Evolutionary conservation across 92 coral and sea anemone species (phyloP).

Genomic region (Porites divaricata): DNA sequence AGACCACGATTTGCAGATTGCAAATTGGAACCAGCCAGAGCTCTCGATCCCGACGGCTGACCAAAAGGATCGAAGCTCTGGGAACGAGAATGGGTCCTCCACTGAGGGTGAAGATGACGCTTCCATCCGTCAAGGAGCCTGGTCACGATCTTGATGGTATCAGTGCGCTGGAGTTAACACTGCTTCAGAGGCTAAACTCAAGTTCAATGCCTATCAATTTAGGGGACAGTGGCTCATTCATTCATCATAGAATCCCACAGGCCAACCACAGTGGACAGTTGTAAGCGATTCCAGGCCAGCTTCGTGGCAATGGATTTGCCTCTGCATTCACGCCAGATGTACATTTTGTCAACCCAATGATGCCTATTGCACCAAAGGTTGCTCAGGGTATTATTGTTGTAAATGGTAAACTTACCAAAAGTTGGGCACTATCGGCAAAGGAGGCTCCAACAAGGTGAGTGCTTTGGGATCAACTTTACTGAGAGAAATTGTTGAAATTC

Average conservation of each 20-base stretch:
- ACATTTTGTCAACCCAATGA: slow-evolving; percentile 7
- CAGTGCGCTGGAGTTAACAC: no score
- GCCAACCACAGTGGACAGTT: slow-evolving; percentile 13
- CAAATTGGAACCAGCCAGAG: no score
- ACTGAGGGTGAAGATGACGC: no score
- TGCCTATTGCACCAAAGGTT: slow-evolving; percentile 5
- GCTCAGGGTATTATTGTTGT: slow-evolving; percentile 61
- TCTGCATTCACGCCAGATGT: slow-evolving; percentile 26
- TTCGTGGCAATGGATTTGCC: neutral
- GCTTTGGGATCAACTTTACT: neutral
- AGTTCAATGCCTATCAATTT: neutral
- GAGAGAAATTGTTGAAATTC: neutral
- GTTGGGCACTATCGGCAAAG: slow-evolving; percentile 88
- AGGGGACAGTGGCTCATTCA: neutral
- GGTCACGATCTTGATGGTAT: no score
- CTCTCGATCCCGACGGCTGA: no score
- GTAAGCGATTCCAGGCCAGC: slow-evolving; percentile 24
- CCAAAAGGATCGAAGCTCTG: no score
- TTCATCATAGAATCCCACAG: slow-evolving; percentile 11
- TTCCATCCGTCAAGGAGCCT: no score
- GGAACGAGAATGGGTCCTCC: no score
- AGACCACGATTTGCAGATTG: neutral
- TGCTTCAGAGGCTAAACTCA: neutral
- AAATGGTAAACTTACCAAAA: slow-evolving; percentile 83
- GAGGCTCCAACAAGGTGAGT: slow-evolving; percentile 95